Evolutionary conservation across 2,797 vertebrate genomes (phyloP).

Genomic region (Typhlichthys subterraneus): DNA sequence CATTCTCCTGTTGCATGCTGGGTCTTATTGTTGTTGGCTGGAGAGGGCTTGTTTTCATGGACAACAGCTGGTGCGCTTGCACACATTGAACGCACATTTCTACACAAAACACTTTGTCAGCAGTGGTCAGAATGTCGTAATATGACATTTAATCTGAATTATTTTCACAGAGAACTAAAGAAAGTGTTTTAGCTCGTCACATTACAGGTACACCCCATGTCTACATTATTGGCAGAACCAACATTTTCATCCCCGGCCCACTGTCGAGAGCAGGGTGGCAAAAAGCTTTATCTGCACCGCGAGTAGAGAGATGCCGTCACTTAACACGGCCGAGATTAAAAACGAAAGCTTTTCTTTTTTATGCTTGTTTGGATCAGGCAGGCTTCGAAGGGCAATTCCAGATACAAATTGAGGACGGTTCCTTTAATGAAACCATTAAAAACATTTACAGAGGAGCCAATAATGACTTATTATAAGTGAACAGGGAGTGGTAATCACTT

Average conservation of each 20-base stretch:
- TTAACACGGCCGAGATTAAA: too few species aligned
- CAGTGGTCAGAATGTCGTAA: slow-evolving; percentile 15
- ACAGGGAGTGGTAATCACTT: slow-evolving; percentile 41
- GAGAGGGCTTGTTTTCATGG: slow-evolving; percentile 37
- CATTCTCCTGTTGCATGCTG: slow-evolving; percentile 31
- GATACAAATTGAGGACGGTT: background rate
- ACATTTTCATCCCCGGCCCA: too few species aligned
- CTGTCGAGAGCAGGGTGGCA: too few species aligned
- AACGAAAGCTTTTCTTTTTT: too few species aligned
- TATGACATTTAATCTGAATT: background rate
- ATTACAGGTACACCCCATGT: too few species aligned
- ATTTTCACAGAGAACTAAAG: too few species aligned
- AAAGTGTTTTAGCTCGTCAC: too few species aligned
- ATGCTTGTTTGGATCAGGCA: too few species aligned
- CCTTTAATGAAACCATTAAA: background rate
- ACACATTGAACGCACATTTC: background rate
- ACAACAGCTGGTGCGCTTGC: slow-evolving; percentile 46
- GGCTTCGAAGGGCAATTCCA: background rate
- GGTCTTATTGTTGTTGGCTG: slow-evolving; percentile 42
- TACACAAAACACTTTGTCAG: slow-evolving; percentile 13
- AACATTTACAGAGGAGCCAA: background rate
- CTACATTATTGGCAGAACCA: too few species aligned
- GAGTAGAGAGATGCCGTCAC: too few species aligned
- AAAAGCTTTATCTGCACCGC: too few species aligned
- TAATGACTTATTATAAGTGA: slow-evolving; percentile 31